Conservation (phyloP, 2,113 vertebrate species). For the Bungarus multicinctus region DNA sequence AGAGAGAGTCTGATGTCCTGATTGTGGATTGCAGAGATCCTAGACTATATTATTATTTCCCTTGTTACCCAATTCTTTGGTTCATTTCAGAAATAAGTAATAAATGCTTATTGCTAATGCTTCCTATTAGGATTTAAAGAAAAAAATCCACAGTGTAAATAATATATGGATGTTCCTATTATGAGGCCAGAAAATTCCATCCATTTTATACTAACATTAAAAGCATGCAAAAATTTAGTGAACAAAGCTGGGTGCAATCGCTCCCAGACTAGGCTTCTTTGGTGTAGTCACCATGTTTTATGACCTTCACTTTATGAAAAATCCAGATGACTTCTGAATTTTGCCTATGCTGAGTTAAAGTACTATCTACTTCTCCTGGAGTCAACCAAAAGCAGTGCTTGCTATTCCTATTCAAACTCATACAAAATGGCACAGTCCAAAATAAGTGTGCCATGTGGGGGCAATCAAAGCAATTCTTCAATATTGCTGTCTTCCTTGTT, state of each 20-base stretch:
- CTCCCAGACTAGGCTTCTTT: neutral
- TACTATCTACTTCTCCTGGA: neutral
- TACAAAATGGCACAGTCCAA: neutral
- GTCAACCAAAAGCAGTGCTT: neutral
- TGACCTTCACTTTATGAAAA: neutral
- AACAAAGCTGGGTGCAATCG: slow-evolving; percentile 32
- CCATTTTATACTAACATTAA: neutral
- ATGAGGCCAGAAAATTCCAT: slow-evolving; percentile 32
- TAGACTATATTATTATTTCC: neutral
- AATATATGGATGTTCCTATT: slow-evolving; percentile 15
- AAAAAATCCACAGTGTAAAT: slow-evolving; percentile 34
- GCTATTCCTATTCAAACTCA: neutral
- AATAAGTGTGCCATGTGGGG: neutral
- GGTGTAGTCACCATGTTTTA: neutral
- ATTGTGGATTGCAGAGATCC: neutral
- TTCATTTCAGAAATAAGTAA: slow-evolving; percentile 2
- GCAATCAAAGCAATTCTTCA: neutral
- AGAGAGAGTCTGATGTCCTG: neutral
- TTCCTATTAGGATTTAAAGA: slow-evolving; percentile 16
- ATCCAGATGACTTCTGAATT: neutral
- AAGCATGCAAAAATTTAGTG: slow-evolving; percentile 39
- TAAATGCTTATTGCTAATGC: slow-evolving; percentile 49
- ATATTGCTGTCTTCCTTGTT: neutral
- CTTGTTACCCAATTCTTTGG: neutral
- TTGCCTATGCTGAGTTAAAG: neutral